Conservation (phyloP, 2,888 invertebrate genomes). For the Melanargia galathea region DNA sequence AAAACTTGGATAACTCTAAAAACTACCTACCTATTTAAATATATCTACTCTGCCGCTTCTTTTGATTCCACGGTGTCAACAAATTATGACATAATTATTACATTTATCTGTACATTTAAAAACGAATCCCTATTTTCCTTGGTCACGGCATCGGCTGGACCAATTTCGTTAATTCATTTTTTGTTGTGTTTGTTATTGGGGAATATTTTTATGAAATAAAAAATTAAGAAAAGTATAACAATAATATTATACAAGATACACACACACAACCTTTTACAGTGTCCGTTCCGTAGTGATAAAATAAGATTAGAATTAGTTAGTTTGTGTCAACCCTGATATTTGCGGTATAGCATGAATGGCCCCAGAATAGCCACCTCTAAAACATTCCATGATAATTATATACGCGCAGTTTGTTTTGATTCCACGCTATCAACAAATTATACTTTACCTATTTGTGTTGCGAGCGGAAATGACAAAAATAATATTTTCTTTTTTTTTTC, state of each 20-base stretch:
- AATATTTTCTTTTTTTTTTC: slow-evolving; percentile 37
- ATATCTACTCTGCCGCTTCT: background rate
- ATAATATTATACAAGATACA: no score
- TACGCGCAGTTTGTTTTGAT: slow-evolving; percentile 52
- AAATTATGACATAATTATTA: background rate
- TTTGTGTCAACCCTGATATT: slow-evolving; percentile 49
- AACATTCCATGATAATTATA: slow-evolving; percentile 59
- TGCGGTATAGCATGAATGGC: slow-evolving; percentile 56
- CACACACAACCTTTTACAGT: no score
- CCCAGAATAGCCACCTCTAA: slow-evolving; percentile 59
- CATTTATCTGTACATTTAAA: no score
- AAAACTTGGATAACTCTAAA: background rate
- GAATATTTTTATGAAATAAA: no score
- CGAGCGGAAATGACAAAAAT: slow-evolving; percentile 43
- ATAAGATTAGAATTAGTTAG: slow-evolving; percentile 37
- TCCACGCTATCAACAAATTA: slow-evolving; percentile 43
- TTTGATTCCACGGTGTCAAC: slow-evolving; percentile 24
- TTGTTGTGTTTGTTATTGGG: no score
- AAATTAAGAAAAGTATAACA: no score
- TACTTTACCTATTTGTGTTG: slow-evolving; percentile 35
- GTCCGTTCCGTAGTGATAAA: no score
- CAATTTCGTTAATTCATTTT: background rate
- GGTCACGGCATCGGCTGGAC: background rate
- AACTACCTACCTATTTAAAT: slow-evolving; percentile 3
- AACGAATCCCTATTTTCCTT: no score